Conservation (phyloP, 2,113 vertebrate genomes). For the Oxygymnocypris stewartii region DNA sequence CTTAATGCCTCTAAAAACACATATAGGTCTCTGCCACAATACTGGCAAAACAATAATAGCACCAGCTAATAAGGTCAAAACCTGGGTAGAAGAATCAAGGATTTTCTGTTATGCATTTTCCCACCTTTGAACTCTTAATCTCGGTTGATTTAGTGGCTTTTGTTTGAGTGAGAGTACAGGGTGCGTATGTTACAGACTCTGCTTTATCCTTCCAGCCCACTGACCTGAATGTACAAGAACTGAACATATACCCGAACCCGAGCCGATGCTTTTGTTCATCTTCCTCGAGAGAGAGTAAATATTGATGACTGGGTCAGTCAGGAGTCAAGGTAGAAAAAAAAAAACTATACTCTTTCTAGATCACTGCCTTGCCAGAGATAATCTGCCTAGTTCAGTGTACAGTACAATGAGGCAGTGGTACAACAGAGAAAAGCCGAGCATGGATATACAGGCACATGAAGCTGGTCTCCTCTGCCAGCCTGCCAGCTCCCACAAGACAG, state of each 20-base stretch:
- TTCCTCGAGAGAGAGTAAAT: constrained; percentile 68
- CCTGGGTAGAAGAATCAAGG: not conserved
- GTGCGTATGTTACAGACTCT: constrained; percentile 10
- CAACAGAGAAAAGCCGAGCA: constrained; percentile 52
- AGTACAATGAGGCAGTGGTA: constrained; percentile 24
- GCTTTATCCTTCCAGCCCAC: not conserved
- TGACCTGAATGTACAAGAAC: constrained; percentile 19
- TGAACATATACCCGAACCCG: not conserved
- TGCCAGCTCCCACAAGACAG: constrained; percentile 61
- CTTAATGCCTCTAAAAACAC: not conserved
- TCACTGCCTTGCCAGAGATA: constrained; percentile 75
- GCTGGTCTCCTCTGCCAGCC: constrained; percentile 30
- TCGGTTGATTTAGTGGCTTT: constrained; percentile 33
- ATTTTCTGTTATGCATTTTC: not conserved
- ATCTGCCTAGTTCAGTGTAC: constrained; percentile 72
- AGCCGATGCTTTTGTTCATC: constrained; percentile 55
- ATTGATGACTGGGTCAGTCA: constrained; percentile 67
- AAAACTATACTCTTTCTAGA: constrained; percentile 70
- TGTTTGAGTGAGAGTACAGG: constrained; percentile 9
- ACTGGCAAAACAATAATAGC: not conserved
- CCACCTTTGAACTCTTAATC: constrained; percentile 29
- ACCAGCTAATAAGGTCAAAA: constrained; percentile 2
- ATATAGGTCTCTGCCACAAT: not conserved
- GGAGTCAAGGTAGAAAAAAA: constrained; percentile 20
- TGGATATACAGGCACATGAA: constrained; percentile 59